Percentiles rank a stretch among this genome's conserved stretches.
phyloP scores from a whole-genome alignment of 2,888 invertebrate species.

The Heliothis peltigera region DNA sequence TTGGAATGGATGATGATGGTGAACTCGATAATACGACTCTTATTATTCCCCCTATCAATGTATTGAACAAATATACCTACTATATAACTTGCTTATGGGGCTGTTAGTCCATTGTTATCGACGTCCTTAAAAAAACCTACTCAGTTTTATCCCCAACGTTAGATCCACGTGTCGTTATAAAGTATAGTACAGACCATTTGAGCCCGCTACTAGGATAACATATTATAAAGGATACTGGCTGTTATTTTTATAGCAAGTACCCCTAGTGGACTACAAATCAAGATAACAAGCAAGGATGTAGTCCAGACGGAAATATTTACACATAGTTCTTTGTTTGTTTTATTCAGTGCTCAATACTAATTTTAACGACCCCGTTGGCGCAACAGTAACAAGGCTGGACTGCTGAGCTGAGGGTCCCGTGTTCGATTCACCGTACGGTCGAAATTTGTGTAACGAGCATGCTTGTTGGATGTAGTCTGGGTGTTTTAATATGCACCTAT shows the following conservation, averaged over 20 bases:
- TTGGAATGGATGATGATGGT: too few relatives aligned
- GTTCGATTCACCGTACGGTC: too few relatives aligned
- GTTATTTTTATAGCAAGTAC: conserved; percentile 82
- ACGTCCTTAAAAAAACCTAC: conserved; percentile 68
- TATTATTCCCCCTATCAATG: not conserved
- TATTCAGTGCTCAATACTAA: conserved; percentile 62
- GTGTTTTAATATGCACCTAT: too few relatives aligned
- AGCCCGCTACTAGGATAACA: conserved; percentile 72
- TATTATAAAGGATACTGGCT: conserved; percentile 74
- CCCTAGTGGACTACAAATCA: conserved; percentile 85
- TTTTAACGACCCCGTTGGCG: too few relatives aligned
- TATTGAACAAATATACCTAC: conserved; percentile 14
- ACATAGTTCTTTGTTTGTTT: conserved; percentile 66
- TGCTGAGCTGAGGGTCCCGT: too few relatives aligned
- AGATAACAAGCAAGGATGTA: conserved; percentile 84
- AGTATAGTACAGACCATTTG: conserved; percentile 77
- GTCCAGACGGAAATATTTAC: conserved; percentile 78
- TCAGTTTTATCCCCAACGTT: conserved; percentile 66
- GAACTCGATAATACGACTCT: too few relatives aligned
- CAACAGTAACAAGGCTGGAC: too few relatives aligned
- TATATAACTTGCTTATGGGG: conserved; percentile 50
- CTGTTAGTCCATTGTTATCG: conserved; percentile 58
- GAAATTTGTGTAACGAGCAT: too few relatives aligned
- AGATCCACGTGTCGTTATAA: conserved; percentile 76
- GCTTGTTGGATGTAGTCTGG: too few relatives aligned